These are phyloP conservation scores for Helicoverpa assulta DNA, from an alignment of 2,888 invertebrate genomes.

Conservation along the genomic window DNA sequence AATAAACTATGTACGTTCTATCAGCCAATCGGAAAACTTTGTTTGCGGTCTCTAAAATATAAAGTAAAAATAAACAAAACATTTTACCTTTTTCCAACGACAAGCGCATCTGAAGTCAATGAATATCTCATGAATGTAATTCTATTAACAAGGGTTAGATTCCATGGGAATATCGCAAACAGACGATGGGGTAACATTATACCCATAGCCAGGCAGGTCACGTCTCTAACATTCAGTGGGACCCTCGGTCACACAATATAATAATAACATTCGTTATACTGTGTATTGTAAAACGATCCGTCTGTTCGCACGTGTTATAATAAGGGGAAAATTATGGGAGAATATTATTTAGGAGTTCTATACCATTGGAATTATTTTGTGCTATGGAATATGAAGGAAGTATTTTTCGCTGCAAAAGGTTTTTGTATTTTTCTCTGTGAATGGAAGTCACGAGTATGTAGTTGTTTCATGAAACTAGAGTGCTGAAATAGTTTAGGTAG, in stretches of 20 bases:
- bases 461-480: too few species aligned
- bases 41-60: background rate
- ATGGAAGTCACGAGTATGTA: too few species aligned
- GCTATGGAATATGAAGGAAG: background rate
- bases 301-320: slow-evolving; percentile 50
- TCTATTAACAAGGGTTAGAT: slow-evolving; percentile 61
- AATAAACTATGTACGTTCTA: too few species aligned
- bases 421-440: too few species aligned
- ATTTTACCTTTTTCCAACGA: slow-evolving; percentile 2
- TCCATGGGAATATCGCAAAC: slow-evolving; percentile 50
- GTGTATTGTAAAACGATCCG: slow-evolving; percentile 60
- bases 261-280: slow-evolving; percentile 58
- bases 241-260: slow-evolving; percentile 61
- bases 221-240: slow-evolving; percentile 72
- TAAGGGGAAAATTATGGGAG: slow-evolving; percentile 32
- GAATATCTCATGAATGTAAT: slow-evolving; percentile 51
- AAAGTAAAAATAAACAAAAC: background rate
- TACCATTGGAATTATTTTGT: background rate
- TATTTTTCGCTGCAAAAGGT: background rate
- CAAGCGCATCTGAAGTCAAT: slow-evolving; percentile 31
- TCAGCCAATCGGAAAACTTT: background rate
- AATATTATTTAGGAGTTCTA: slow-evolving; percentile 17
- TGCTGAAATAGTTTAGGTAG: too few species aligned
- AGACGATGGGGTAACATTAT: slow-evolving; percentile 53
- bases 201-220: slow-evolving; percentile 67